phyloP scores from a whole-genome alignment of 2,888 invertebrate genomes.

The Chaetogeoica ovagalla region DNA sequence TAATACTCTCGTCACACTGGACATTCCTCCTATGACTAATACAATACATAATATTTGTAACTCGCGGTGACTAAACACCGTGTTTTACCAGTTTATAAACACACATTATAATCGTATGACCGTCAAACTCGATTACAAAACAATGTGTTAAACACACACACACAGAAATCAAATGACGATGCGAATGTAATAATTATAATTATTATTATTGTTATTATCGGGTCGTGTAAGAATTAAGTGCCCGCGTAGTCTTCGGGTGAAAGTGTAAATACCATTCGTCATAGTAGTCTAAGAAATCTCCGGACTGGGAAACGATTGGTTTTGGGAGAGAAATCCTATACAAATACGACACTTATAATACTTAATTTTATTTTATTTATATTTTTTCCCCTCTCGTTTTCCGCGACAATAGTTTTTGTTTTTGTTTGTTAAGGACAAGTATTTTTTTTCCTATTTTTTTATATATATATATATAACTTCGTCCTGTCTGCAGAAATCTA shows the following conservation, averaged over 20 bases:
- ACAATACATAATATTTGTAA: no score
- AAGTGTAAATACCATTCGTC: constrained; percentile 50
- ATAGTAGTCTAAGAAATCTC: constrained; percentile 34
- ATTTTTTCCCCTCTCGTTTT: not conserved
- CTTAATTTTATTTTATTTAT: not conserved
- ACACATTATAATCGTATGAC: not conserved
- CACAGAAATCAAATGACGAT: not conserved
- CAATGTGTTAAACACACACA: not conserved
- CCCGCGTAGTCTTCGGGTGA: constrained; percentile 26
- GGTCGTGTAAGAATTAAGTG: constrained; percentile 15
- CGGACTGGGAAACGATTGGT: constrained; percentile 32
- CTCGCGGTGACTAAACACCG: constrained; percentile 1
- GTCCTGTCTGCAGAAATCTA: no score
- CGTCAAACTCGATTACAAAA: constrained; percentile 38
- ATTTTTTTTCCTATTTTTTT: not conserved
- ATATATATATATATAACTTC: not conserved
- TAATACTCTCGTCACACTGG: no score
- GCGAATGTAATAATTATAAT: constrained; percentile 8
- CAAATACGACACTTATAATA: not conserved
- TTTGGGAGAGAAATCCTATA: constrained; percentile 9
- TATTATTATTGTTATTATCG: no score
- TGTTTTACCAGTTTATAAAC: constrained; percentile 8
- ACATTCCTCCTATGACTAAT: constrained; percentile 25
- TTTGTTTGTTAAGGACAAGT: not conserved
- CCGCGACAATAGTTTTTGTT: constrained; percentile 6